Evolutionary conservation across 92 coral and sea anemone genomes (phyloP).

Genomic region (Umimayanthus chanpuru): DNA sequence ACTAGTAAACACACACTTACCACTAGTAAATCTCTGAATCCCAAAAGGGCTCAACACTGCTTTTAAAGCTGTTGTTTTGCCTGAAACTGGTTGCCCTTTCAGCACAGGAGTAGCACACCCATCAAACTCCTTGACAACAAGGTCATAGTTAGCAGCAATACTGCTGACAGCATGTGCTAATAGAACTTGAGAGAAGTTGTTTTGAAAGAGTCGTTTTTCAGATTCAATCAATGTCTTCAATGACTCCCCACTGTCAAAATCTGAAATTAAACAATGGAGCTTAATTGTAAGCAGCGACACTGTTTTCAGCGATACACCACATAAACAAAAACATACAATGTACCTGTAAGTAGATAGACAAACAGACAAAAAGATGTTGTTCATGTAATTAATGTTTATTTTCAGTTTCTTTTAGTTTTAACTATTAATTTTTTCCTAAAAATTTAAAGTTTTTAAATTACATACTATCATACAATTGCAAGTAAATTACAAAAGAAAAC

Average conservation of each 20-base stretch:
- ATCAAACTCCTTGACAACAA: constrained; percentile 55
- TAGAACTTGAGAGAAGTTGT: constrained; percentile 61
- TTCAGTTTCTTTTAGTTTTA: no score
- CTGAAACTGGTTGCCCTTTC: constrained; percentile 63
- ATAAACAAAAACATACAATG: no score
- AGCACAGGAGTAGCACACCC: constrained; percentile 65
- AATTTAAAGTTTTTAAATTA: no score
- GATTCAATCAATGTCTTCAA: constrained; percentile 44
- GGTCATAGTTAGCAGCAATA: constrained; percentile 64
- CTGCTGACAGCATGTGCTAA: constrained; percentile 53
- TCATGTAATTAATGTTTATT: no score
- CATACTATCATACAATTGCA: no score
- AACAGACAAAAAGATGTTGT: no score
- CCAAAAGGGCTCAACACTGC: constrained; percentile 56
- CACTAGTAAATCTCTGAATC: constrained; percentile 18
- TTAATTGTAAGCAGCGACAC: no score
- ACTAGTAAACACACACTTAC: constrained; percentile 36
- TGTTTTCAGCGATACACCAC: no score
- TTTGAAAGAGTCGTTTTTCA: constrained; percentile 48
- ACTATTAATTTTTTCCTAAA: no score
- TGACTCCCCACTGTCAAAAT: constrained; percentile 61
- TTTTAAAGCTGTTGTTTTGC: constrained; percentile 61
- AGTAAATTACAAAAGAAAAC: no score
- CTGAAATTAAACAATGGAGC: no score
- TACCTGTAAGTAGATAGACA: no score